These are phyloP conservation scores for Amyelois transitella DNA, from an alignment of 1,140 invertebrate species.

Conservation along the genomic window DNA sequence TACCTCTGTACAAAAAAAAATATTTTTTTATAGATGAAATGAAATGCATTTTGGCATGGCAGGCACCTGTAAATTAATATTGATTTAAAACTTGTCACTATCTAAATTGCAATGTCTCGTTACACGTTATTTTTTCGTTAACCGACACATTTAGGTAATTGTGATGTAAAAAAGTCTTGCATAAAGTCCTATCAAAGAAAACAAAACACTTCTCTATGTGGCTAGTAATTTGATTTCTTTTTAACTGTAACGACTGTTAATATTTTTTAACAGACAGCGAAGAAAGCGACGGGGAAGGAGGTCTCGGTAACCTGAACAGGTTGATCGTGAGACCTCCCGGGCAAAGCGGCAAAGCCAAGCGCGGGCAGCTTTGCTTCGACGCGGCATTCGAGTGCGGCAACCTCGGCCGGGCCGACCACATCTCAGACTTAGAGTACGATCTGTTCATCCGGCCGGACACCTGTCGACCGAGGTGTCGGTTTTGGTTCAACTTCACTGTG, in stretches of 20 bases:
- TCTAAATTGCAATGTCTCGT: no score
- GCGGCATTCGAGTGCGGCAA: constrained; percentile 98
- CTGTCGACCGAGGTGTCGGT: constrained; percentile 91
- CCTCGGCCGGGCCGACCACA: constrained; percentile 93
- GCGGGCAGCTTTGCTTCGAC: constrained; percentile 97
- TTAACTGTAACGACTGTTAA: not conserved
- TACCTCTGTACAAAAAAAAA: no score
- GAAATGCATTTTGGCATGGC: no score
- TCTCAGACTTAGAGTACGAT: constrained; percentile 97
- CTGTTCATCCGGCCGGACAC: constrained; percentile 97
- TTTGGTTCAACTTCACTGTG: constrained; percentile 99
- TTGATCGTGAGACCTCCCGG: constrained; percentile 94
- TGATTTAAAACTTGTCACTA: no score
- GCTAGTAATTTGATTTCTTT: no score
- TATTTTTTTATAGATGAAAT: no score
- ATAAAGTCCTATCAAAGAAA: no score
- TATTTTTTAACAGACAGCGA: constrained; percentile 87
- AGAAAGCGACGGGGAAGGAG: constrained; percentile 95
- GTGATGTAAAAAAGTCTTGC: no score
- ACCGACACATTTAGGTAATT: no score
- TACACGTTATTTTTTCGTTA: no score
- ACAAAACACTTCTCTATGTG: no score
- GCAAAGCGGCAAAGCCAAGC: constrained; percentile 94
- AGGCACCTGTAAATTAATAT: no score
- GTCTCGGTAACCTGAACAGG: constrained; percentile 94